Conservation (phyloP, 2,113 vertebrate genomes). For the Cyphomyrus discorhynchus region DNA sequence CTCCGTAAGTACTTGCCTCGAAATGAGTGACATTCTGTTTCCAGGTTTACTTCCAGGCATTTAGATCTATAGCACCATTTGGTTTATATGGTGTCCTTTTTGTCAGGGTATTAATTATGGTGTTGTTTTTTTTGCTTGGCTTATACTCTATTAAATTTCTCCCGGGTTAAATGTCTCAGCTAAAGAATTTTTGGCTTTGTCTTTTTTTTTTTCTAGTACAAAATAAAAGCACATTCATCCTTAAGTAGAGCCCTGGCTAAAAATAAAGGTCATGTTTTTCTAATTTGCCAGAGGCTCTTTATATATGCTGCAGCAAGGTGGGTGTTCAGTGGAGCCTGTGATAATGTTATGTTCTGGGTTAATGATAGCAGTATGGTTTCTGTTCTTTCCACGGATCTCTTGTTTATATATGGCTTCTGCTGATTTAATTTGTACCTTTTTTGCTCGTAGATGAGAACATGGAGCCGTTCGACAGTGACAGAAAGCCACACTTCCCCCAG, state of each 20-base stretch:
- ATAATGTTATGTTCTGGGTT: background rate
- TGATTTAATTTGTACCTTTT: background rate
- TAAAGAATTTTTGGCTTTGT: background rate
- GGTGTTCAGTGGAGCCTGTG: background rate
- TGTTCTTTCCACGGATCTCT: background rate
- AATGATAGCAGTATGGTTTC: background rate
- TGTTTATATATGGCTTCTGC: background rate
- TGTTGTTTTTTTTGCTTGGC: background rate
- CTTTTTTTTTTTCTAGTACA: background rate
- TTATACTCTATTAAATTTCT: background rate
- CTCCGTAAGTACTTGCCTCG: background rate
- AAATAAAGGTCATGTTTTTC: background rate
- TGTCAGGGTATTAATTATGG: background rate
- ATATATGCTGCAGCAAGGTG: background rate
- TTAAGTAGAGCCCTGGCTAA: background rate
- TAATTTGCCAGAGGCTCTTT: background rate
- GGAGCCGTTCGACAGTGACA: constrained; percentile 85
- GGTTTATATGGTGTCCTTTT: background rate
- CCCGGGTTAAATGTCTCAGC: background rate
- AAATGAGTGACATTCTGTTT: background rate
- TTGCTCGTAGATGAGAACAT: constrained; percentile 74
- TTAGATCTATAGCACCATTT: background rate
- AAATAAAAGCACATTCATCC: background rate
- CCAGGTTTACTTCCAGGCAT: background rate
- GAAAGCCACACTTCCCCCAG: constrained; percentile 91